Percentiles rank a stretch among this genome's conserved stretches.
phyloP scores from a whole-genome alignment of 1,140 invertebrate species.

The Rhopalosiphum padi region DNA sequence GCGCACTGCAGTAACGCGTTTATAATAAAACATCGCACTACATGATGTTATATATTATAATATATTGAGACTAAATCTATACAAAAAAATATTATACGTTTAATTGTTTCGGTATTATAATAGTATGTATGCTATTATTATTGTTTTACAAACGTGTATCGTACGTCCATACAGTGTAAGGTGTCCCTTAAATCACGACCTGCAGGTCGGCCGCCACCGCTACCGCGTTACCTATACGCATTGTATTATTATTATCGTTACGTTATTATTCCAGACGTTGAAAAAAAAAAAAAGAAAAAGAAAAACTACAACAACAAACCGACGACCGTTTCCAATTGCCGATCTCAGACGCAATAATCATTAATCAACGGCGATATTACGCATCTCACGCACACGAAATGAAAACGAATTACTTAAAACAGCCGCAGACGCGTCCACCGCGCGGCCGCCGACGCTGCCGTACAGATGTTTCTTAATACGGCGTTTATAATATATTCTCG shows the following conservation, averaged over 20 bases:
- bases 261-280: not conserved
- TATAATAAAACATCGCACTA: no score
- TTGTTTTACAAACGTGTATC: no score
- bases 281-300: not conserved
- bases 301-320: not conserved
- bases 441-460: not conserved
- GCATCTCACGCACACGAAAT: not conserved
- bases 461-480: conserved; percentile 23
- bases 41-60: no score
- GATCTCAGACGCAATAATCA: conserved; percentile 43
- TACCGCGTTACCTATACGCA: not conserved
- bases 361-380: conserved; percentile 32
- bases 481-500: not conserved
- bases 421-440: not conserved
- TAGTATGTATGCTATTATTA: no score
- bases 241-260: not conserved
- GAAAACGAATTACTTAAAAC: conserved; percentile 37
- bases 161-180: not conserved
- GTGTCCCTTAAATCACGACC: conserved; percentile 1
- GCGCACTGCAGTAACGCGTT: no score
- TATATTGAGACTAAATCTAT: no score
- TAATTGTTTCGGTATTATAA: no score
- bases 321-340: conserved; percentile 30
- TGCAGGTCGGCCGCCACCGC: not conserved
- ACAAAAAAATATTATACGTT: no score